Conservation (phyloP, 2,797 vertebrate species). For the Podarcis lilfordi region DNA sequence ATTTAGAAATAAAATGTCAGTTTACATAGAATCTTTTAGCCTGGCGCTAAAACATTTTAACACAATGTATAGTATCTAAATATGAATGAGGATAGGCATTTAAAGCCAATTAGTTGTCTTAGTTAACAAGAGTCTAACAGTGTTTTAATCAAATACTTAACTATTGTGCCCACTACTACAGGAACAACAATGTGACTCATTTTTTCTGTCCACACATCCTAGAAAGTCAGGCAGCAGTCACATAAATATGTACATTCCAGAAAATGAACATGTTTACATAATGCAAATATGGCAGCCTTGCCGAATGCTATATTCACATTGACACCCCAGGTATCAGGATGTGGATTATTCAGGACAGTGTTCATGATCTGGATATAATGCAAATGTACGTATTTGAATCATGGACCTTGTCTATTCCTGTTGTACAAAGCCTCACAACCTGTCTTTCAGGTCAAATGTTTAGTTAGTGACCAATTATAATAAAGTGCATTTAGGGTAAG, state of each 20-base stretch:
- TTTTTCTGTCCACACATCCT: neutral
- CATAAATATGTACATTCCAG: neutral
- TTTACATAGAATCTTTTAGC: conserved; percentile 33
- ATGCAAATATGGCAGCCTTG: neutral
- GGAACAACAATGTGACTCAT: neutral
- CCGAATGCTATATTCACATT: neutral
- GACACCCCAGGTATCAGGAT: neutral
- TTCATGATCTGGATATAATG: neutral
- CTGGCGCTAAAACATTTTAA: conserved; percentile 33
- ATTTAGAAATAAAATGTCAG: conserved; percentile 43
- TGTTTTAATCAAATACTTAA: neutral
- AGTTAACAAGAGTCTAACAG: too few species aligned
- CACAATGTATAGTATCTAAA: neutral
- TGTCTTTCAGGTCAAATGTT: too few species aligned
- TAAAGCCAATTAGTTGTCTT: neutral
- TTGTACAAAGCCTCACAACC: too few species aligned
- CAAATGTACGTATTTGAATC: too few species aligned
- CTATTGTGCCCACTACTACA: neutral
- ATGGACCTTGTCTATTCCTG: too few species aligned
- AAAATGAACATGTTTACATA: neutral
- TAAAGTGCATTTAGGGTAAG: too few species aligned
- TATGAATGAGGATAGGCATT: neutral
- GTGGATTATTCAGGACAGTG: neutral
- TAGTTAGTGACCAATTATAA: too few species aligned
- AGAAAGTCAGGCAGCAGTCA: neutral